Evolutionary conservation across 2,797 vertebrate genomes (phyloP), one percentile per base, ranked within the genome.

Genomic region (Pseudopleuronectes americanus): DNA sequence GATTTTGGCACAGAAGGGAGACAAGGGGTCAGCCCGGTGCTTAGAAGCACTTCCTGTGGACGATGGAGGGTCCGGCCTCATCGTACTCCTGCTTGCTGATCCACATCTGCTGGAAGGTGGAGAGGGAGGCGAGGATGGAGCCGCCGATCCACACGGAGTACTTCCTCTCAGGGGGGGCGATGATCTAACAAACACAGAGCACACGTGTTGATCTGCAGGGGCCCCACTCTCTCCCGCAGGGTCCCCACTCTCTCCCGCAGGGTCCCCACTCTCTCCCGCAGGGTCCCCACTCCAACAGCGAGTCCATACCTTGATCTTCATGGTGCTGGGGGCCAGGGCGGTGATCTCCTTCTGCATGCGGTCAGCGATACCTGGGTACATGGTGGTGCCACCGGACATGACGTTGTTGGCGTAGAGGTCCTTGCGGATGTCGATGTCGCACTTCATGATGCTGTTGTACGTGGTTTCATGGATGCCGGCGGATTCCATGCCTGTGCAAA

Each of bases 51-150:
- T 93, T 99, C 94, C 93, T 87, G 95, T 98, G 92, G 92, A 97
- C 92, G 91, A 93, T 94, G 81, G 95, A 90, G 91, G 97, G 87
- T 90, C 96, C 79, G 79, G 97, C 96, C 87, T 99, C 97, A 2
- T 99, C 96, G 0, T 98, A 99, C 87, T 99, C 97, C 8, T 96
- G 96, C 88, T 99, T 99, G 94, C 96, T 99, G 95, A 99, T 98
- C 97, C 98, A 99, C 97, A 99, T 99, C 95, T 99, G 97, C 94
- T 98, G 97, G 95, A 98, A 98, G 93, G 97, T 98, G 93, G 97
- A 99, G 74, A 99, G 96, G 6, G 97, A 99, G n/a, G 98, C 97
- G 88, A 98, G 94, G 93, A 99, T 98, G 90, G 97, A 99, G 90
- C 97, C 97, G 2, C 97, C 97, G 8, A 99, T 98, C 97, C 97